Conservation (phyloP, 2,888 invertebrate genomes). For the Ecdyonurus torrentis region DNA sequence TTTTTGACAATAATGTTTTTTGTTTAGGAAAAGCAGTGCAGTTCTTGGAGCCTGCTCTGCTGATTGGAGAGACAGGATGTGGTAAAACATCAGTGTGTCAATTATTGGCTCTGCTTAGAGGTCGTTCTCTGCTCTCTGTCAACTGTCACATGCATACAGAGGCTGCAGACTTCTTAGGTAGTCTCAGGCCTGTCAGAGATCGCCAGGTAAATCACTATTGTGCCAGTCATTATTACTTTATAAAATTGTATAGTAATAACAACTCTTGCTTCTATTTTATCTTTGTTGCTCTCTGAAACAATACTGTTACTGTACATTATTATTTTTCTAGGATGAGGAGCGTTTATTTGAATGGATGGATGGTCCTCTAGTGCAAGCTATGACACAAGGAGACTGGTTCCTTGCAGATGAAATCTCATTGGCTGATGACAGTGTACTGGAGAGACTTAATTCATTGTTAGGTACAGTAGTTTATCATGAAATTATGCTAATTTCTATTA, state of each 20-base stretch:
- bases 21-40: slow-evolving; percentile 56
- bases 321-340: slow-evolving; percentile 5
- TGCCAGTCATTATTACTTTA: too few species aligned
- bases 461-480: too few species aligned
- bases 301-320: slow-evolving; percentile 9
- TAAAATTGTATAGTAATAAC: too few species aligned
- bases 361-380: slow-evolving; percentile 83
- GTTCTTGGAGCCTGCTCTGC: slow-evolving; percentile 83
- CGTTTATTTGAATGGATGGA: slow-evolving; percentile 91
- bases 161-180: slow-evolving; percentile 93
- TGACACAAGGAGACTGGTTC: slow-evolving; percentile 76
- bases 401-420: slow-evolving; percentile 97
- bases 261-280: too few species aligned
- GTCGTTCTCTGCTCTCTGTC: slow-evolving; percentile 53
- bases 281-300: background rate
- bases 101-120: slow-evolving; percentile 53
- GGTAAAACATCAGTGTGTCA: slow-evolving; percentile 96
- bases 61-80: slow-evolving; percentile 96
- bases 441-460: slow-evolving; percentile 88
- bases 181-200: slow-evolving; percentile 72
- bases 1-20: too few species aligned
- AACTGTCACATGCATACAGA: slow-evolving; percentile 99
- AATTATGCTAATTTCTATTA: background rate
- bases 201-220: slow-evolving; percentile 25
- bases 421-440: slow-evolving; percentile 95